Evolutionary conservation across 2,888 invertebrate species (phyloP).

Genomic region (Caenorhabditis virilis): DNA sequence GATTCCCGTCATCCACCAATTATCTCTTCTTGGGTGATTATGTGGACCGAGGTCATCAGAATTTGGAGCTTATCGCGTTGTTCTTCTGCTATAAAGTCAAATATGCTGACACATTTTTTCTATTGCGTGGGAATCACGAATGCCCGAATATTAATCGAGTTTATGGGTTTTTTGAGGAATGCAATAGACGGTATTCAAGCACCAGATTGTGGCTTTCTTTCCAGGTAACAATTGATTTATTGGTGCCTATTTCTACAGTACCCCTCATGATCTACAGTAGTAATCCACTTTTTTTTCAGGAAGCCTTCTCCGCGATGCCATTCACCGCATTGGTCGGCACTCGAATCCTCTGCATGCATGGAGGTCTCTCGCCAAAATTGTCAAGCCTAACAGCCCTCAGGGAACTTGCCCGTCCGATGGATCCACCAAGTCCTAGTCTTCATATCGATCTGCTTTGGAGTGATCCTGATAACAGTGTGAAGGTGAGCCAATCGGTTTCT

Average conservation of each 20-base stretch:
- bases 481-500: neutral
- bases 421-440: constrained; percentile 68
- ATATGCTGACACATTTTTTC: constrained; percentile 49
- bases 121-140: constrained; percentile 57
- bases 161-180: constrained; percentile 61
- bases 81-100: constrained; percentile 54
- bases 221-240: too few relatives aligned
- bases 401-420: constrained; percentile 41
- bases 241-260: too few relatives aligned
- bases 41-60: constrained; percentile 59
- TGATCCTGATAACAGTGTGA: constrained; percentile 35
- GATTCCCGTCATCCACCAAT: constrained; percentile 54
- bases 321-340: constrained; percentile 49
- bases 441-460: constrained; percentile 71
- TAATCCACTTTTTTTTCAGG: too few relatives aligned
- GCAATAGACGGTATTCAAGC: constrained; percentile 52
- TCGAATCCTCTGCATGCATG: constrained; percentile 60
- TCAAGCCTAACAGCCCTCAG: constrained; percentile 46
- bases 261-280: too few relatives aligned
- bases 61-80: constrained; percentile 51
- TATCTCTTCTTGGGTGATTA: constrained; percentile 63
- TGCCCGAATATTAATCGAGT: constrained; percentile 56
- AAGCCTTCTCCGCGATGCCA: constrained; percentile 55
- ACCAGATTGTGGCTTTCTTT: constrained; percentile 51
- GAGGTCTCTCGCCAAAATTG: constrained; percentile 48